Evolutionary conservation across 2,113 vertebrate species (phyloP), one percentile per base, ranked within the genome.

Genomic region (Gasterosteus aculeatus): DNA sequence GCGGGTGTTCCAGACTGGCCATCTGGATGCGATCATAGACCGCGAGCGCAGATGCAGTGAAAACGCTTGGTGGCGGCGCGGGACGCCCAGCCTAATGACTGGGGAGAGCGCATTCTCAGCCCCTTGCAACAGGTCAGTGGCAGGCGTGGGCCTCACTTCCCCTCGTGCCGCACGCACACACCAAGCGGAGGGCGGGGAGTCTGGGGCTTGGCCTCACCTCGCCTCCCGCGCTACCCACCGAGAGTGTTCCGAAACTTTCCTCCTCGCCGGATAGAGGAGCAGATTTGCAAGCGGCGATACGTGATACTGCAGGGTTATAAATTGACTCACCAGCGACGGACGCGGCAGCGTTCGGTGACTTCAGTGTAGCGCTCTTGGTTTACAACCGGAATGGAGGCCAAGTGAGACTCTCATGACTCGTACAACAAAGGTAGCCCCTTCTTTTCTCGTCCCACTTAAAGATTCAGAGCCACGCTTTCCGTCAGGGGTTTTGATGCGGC

Each of bases 11-110:
- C 95, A 95, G 94, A 80, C 57, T 82, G 92, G 92, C 93, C 96
- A 97, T 97, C 96, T 97, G 96, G 95, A 96, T 96, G 93, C 94
- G 90, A 96, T 97, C 95, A 94, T 91, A 76, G 49, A 68, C 53
- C 75, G 54, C 63, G 84, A 84, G 62, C 57, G 35, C 74, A 89
- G 85, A 81, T 70, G 78, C 44, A 84, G 78, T 82, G 65, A 89
- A 91, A 78, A 64, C 70, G 11, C 54, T 42, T 57, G 67, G 82
- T 77, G 65, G 78, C 49, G 75, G 77, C 4, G 14, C 3, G 1
- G 71, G 46, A 60, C 56, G 57, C 72, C 75, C 35, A 41, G 62
- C 49, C 57, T 82, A 86, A 86, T 75, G 76, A 89, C 75, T 65
- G 66, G 62, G 61, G 54, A 70, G 63, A 81, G 61, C 42, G 66